Conservation (phyloP, 1,140 invertebrate species). For the Anastatus disparis region DNA sequence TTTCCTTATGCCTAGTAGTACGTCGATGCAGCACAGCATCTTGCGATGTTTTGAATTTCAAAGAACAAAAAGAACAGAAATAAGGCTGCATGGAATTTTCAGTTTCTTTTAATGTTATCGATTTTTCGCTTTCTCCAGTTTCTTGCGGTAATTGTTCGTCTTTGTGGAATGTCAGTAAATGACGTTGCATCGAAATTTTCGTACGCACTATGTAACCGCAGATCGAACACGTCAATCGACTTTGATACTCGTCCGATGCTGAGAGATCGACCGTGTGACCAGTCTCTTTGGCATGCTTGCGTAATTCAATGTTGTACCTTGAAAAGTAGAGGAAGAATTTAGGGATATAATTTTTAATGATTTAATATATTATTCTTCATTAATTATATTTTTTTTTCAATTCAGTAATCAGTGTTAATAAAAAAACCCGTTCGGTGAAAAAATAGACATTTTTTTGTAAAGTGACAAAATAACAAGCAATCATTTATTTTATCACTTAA, state of each 20-base stretch:
- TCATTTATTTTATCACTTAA: too few species aligned
- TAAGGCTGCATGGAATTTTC: slow-evolving; percentile 56
- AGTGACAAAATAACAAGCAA: too few species aligned
- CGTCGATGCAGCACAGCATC: slow-evolving; percentile 77
- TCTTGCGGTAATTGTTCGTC: too few species aligned
- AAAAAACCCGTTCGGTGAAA: too few species aligned
- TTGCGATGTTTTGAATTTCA: slow-evolving; percentile 71
- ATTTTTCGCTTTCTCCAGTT: slow-evolving; percentile 65
- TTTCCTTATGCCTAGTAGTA: slow-evolving; percentile 71
- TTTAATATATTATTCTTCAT: too few species aligned
- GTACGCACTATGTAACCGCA: slow-evolving; percentile 72
- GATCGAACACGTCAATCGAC: slow-evolving; percentile 69
- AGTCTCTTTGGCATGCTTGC: slow-evolving; percentile 70
- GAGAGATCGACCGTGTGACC: slow-evolving; percentile 66
- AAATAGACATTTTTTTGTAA: too few species aligned
- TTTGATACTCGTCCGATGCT: slow-evolving; percentile 75
- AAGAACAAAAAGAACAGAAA: slow-evolving; percentile 75
- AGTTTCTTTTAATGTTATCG: background rate
- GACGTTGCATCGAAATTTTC: slow-evolving; percentile 73
- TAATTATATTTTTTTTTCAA: too few species aligned
- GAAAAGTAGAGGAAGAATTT: too few species aligned
- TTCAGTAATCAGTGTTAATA: too few species aligned
- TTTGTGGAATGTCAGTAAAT: slow-evolving; percentile 64
- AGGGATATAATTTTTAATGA: too few species aligned
- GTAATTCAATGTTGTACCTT: slow-evolving; percentile 77